These are phyloP conservation scores for Deilephila porcellus DNA, from an alignment of 2,888 invertebrate genomes.

Conservation along the genomic window DNA sequence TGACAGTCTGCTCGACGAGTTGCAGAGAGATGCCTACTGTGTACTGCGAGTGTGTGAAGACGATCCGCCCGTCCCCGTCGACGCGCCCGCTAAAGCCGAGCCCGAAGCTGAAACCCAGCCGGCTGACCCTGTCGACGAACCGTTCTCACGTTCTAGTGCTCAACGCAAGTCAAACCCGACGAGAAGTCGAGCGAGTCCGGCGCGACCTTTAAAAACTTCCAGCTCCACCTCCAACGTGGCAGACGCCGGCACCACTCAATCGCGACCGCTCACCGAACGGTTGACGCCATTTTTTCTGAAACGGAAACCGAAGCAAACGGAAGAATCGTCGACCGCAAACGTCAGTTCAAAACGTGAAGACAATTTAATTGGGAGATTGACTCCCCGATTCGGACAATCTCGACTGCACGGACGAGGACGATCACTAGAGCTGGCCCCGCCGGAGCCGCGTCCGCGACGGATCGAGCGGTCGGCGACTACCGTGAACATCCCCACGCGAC, in stretches of 20 bases:
- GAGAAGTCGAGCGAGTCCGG: conserved; percentile 63
- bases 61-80: conserved; percentile 49
- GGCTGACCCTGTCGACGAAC: conserved; percentile 50
- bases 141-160: conserved; percentile 72
- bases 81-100: conserved; percentile 16
- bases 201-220: conserved; percentile 71
- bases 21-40: conserved; percentile 73
- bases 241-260: conserved; percentile 64
- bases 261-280: conserved; percentile 73
- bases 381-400: conserved; percentile 78
- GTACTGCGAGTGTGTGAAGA: conserved; percentile 76
- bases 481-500: conserved; percentile 68
- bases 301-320: conserved; percentile 71
- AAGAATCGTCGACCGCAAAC: conserved; percentile 52
- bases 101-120: conserved; percentile 40
- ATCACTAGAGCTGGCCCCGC: conserved; percentile 70
- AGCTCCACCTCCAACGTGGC: conserved; percentile 79
- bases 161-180: conserved; percentile 80
- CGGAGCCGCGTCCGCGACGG: conserved; percentile 58
- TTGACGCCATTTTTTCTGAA: conserved; percentile 80
- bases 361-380: conserved; percentile 74
- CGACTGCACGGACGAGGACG: conserved; percentile 74
- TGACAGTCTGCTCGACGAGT: conserved; percentile 77
- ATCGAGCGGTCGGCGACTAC: conserved; percentile 77
- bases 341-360: conserved; percentile 62